phyloP scores from a whole-genome alignment of 2,888 invertebrate species.

The Leucophenga maculata region DNA sequence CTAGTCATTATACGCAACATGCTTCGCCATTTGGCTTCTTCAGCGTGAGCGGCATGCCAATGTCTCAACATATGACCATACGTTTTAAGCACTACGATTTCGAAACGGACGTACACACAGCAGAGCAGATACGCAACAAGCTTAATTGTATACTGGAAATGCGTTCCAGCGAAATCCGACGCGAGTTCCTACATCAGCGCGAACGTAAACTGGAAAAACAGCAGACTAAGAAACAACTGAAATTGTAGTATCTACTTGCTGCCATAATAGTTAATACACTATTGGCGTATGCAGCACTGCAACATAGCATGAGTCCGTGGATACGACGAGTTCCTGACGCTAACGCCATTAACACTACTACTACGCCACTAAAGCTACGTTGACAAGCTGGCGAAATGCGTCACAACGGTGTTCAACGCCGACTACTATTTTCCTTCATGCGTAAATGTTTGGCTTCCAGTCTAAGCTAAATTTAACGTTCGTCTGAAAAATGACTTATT shows the following conservation, averaged over 20 bases:
- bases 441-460: neutral
- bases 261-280: neutral
- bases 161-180: slow-evolving; percentile 83
- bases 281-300: neutral
- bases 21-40: slow-evolving; percentile 54
- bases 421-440: neutral
- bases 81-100: slow-evolving; percentile 90
- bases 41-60: slow-evolving; percentile 37
- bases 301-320: neutral
- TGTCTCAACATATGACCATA: slow-evolving; percentile 62
- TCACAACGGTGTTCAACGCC: neutral
- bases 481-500: too few relatives aligned
- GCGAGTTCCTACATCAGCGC: slow-evolving; percentile 85
- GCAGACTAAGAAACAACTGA: slow-evolving; percentile 63
- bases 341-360: too few relatives aligned
- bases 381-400: neutral
- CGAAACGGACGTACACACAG: slow-evolving; percentile 83
- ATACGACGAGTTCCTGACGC: too few relatives aligned
- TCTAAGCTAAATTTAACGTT: neutral
- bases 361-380: too few relatives aligned
- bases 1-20: slow-evolving; percentile 63
- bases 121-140: slow-evolving; percentile 89
- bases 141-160: slow-evolving; percentile 89
- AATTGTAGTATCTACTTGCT: slow-evolving; percentile 64
- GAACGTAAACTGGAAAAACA: slow-evolving; percentile 73